Evolutionary conservation across 2,888 invertebrate genomes (phyloP).

Genomic region (Oscheius sp.): DNA sequence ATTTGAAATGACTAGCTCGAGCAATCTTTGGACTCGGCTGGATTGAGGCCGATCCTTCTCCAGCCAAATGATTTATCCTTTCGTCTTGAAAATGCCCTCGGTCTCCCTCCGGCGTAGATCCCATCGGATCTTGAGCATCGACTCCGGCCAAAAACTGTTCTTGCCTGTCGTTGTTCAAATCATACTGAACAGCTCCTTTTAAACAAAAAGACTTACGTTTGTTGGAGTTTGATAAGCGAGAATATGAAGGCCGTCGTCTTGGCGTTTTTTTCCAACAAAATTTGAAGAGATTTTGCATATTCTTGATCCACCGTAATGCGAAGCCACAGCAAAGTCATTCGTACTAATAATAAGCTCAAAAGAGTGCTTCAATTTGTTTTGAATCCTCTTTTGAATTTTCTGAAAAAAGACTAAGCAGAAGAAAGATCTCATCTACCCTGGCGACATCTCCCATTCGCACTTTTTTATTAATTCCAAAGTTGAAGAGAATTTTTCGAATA

Average conservation of each 20-base stretch:
- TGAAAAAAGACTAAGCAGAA: conserved; percentile 7
- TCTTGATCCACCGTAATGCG: conserved; percentile 30
- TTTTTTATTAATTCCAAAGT: background rate
- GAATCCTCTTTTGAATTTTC: conserved; percentile 42
- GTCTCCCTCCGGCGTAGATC: conserved; percentile 31
- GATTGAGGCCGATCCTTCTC: conserved; percentile 37
- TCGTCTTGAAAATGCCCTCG: conserved; percentile 45
- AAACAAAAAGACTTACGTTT: background rate
- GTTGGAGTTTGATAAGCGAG: conserved; percentile 42
- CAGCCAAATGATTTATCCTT: conserved; percentile 40
- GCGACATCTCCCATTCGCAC: background rate
- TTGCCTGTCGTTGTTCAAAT: conserved; percentile 32
- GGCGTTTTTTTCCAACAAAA: background rate
- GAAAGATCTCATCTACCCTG: background rate
- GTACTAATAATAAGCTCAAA: conserved; percentile 44
- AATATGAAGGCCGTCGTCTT: conserved; percentile 33
- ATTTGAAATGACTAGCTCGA: background rate
- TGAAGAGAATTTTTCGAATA: background rate
- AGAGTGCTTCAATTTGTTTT: conserved; percentile 36
- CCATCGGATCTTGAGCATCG: conserved; percentile 42
- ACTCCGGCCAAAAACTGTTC: conserved; percentile 39
- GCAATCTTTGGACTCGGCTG: conserved; percentile 33
- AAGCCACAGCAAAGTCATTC: conserved; percentile 34
- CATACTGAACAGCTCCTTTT: conserved; percentile 31
- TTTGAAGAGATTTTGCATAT: conserved; percentile 33